A percentile compares a stretch with the other conserved stretches of the same genome.
Conservation (phyloP, 2,888 invertebrate species). For the Resseliella maxima region DNA sequence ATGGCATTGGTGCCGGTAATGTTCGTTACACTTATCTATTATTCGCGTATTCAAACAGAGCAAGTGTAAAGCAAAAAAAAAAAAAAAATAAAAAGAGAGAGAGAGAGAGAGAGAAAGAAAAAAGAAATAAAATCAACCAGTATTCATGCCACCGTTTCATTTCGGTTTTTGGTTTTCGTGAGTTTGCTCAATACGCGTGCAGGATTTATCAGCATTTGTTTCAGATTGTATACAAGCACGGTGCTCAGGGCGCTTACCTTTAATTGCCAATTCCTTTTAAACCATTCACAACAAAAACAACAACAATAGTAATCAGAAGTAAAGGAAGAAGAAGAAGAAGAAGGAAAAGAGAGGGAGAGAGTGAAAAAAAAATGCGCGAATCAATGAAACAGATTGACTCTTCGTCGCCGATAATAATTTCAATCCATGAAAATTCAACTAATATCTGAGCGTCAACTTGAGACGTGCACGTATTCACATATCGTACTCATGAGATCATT, state of each 20-base stretch:
- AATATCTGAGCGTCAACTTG: conserved; percentile 26
- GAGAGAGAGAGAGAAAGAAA: too few relatives aligned
- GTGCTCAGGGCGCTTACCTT: conserved; percentile 26
- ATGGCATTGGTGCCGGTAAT: neutral
- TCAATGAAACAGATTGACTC: conserved; percentile 8
- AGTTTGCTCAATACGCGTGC: neutral
- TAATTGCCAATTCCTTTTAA: conserved; percentile 43
- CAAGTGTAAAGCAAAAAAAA: neutral
- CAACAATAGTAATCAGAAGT: neutral
- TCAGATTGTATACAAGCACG: neutral
- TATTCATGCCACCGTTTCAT: neutral
- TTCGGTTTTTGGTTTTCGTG: neutral
- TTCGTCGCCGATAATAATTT: conserved; percentile 24
- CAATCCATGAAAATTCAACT: conserved; percentile 1
- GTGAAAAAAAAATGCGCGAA: too few relatives aligned
- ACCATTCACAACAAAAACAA: neutral
- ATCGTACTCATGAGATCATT: conserved; percentile 4
- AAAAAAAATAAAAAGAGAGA: too few relatives aligned
- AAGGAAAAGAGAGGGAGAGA: too few relatives aligned
- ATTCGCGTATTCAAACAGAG: neutral
- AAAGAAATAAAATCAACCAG: too few relatives aligned
- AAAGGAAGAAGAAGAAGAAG: too few relatives aligned
- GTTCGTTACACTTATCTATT: neutral
- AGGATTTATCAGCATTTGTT: conserved; percentile 1
- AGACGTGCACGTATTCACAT: conserved; percentile 9